A percentile compares a stretch with the other conserved stretches of the same genome.
Conservation (phyloP, 2,113 vertebrate genomes). For the Marmota monax region DNA sequence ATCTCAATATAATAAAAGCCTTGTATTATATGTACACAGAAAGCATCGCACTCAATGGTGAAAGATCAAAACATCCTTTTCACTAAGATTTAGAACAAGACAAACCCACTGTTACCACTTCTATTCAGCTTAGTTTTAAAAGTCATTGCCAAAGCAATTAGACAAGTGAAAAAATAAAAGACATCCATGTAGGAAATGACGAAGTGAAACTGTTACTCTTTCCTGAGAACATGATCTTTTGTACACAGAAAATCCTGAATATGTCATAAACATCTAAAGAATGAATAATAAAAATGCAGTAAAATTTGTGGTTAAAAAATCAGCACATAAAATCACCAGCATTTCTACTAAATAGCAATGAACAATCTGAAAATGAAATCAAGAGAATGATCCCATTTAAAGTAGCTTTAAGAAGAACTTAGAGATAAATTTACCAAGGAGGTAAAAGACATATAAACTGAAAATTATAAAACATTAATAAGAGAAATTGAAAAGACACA, state of each 20-base stretch:
- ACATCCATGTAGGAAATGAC: too few species aligned
- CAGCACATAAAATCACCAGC: background rate
- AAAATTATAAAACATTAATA: background rate
- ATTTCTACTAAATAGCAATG: background rate
- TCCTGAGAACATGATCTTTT: background rate
- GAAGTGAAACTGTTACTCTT: background rate
- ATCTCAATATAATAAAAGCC: background rate
- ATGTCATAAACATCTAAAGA: background rate
- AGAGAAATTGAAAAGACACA: background rate
- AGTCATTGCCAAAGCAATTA: too few species aligned
- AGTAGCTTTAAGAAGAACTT: background rate
- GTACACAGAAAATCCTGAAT: background rate
- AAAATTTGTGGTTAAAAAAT: background rate
- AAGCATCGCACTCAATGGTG: too few species aligned
- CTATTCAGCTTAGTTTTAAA: background rate
- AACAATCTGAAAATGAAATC: background rate
- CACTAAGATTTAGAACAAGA: background rate
- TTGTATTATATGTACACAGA: too few species aligned
- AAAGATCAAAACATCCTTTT: background rate
- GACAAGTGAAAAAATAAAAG: background rate
- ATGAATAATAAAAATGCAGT: background rate
- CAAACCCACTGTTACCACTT: background rate
- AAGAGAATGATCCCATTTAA: too few species aligned
- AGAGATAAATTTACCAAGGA: background rate
- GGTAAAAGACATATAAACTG: background rate